Base-by-base conservation (phyloP, 2,113 vertebrate genomes). In the Neodon shergylaensis region DNA sequence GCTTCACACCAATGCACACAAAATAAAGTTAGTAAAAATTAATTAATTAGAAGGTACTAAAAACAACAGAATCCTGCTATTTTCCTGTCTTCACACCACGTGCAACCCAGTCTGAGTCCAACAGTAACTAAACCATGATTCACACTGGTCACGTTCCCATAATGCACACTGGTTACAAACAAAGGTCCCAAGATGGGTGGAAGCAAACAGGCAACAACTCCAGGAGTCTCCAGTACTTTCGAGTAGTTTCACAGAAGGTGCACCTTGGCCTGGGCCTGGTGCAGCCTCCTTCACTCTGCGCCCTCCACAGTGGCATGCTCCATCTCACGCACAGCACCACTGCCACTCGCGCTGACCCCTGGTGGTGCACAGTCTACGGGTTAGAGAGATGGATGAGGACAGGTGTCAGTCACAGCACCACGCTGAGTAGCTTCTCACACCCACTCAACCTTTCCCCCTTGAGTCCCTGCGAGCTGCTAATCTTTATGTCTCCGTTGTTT, bases 371-470 rank as follows among this genome's bases (percentile, higher is more conserved):
- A 7, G 72, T 36, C 31, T 39, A 28, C 22, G 5, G 3, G 11
- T 33, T 26, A 42, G 70, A 14, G n/a, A 70, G 58, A 31, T 14
- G 39, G 13, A 17, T 11, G 10, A 7, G 17, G 19, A 0, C 36
- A 10, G 12, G 3, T 22, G 7, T 6, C 42, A 33, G 19, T 19
- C 36, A 5, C 0, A 3, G 33, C 17, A 31, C 9, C 28, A 8
- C 7, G 33, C 13, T 26, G 33, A 73, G 4, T 2, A 17, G 17
- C 5, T 26, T 36, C 66, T 49, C 31, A 24, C 2, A 13, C 54
- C n/a, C 13, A 3, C 36, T n/a, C 44, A 54, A 0, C 42, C 58
- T 9, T 58, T 58, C 19, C 58, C 52, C 31, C 6, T n/a, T 1
- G 6, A 52, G 44, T 39, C 36, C 2, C 36, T 54, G 2, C 1